Evolutionary conservation across 2,888 invertebrate species (phyloP), one percentile per base, ranked within the genome.

Genomic region (Tenthredo mesomela): DNA sequence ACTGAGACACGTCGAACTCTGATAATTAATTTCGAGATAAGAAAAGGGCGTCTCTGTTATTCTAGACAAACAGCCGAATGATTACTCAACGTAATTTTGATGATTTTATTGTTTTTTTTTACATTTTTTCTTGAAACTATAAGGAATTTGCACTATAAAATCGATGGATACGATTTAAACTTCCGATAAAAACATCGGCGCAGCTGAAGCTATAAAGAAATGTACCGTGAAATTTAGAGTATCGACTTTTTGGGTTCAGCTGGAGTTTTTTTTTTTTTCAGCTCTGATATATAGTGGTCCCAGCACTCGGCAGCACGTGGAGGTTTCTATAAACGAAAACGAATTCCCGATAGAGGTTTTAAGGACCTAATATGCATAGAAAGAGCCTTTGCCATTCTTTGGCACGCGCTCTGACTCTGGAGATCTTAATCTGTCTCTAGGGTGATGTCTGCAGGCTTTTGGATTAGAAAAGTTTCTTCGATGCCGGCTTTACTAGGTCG

Each of bases 311-410:
- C 65, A 29, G 47, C 70, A 82, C 82, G 82, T 33, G 40, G 70
- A 82, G 82, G 82, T 82, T 80, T 82, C 82, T 82, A 82, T 82
- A 82, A 82, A 67, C 82, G 82, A 82, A 82, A 82, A 82, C 80
- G 82, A 82, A 82, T 84, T 77, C 84, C 84, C 75, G 77, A 77
- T 84, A 77, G 77, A 84, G 75, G 37, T 84, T 84, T 84, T 84
- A 84, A 77, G 65, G 65, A 58, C 61, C 71, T 77, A 84, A 84
- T 84, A 84, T 84, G 84, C 84, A 84, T 84, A 84, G 61, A 84
- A 84, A 84, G 84, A 65, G 84, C 77, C 77, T 84, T 50, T 77
- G 21, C 65, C 77, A 65, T 84, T 84, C 65, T 61, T 77, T 50
- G 77, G 77, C 58, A 84, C 65, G 84, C 84, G 82, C 40, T 82